Base-by-base conservation (phyloP, 2,888 invertebrate genomes). In the Hybos culiciformis region DNA sequence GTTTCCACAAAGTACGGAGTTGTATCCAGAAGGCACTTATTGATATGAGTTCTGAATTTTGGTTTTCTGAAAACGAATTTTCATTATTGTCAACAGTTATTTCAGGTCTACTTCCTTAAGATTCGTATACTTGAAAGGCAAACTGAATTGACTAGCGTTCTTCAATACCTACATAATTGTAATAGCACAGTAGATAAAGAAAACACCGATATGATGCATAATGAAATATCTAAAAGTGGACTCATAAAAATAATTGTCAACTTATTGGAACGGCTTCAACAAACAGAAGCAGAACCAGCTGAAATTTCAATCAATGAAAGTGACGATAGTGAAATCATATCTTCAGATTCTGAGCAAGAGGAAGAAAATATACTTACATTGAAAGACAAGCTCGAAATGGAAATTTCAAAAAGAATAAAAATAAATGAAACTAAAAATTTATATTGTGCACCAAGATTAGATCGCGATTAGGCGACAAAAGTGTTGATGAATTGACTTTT, bases 1-100 rank as follows among this genome's bases (percentile, higher is more conserved):
- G 45, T 47, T 49, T 46, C 39, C 38, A 33, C 32, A 32, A 39
- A 50, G 7, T 51, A 24, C 52, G 51, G 37, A 46, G 38, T 24
- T 50, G 48, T 46, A 46, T 51, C 14, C 33, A 42, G 38, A 53
- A 53, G 42, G 45, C 51, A 19, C 46, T 53, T 20, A 48, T 52
- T 38, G 50, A 51, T 44, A n/a, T 50, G 17, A 45, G 42, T 36
- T 46, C 44, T 12, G 44, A 50, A 17, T 33, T 47, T 36, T 34
- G 15, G 20, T 26, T 37, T 42, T 41, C 36, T 15, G 39, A 39
- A 17, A 32, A 6, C 14, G 21, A 26, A 23, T 39, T 39, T 21
- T 19, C 12, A 4, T n/a, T 39, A 39, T 12, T 29, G 31, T 39
- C 18, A 11, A 3, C 9, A 31, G 24, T n/a, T 31, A 19, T 39